A percentile compares a stretch with the other conserved stretches of the same genome.
phyloP scores from a whole-genome alignment of 2,113 vertebrate genomes.

The Rostratula benghalensis region DNA sequence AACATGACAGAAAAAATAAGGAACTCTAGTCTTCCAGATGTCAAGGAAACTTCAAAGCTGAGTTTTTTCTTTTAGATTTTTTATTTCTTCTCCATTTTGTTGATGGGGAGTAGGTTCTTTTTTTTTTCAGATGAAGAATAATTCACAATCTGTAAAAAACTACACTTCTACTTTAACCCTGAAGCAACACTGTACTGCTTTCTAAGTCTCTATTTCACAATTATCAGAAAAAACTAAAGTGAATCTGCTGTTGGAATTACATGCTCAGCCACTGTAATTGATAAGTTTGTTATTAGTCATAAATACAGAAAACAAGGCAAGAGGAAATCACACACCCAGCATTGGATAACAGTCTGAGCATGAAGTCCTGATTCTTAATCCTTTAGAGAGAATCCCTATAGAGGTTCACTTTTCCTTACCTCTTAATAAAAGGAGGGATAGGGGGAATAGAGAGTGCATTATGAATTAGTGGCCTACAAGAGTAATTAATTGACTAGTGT shows the following conservation, averaged over 20 bases:
- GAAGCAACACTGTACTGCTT: neutral
- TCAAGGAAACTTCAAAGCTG: neutral
- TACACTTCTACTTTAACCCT: neutral
- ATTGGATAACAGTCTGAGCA: accelerated
- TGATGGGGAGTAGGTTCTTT: neutral
- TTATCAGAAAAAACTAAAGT: neutral
- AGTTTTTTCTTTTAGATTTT: neutral
- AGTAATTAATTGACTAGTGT: neutral
- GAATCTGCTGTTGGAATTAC: neutral
- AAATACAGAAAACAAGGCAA: neutral
- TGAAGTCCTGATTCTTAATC: neutral
- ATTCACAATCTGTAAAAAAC: neutral
- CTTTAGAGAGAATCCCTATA: neutral
- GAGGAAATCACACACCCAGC: neutral
- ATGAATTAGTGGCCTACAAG: neutral
- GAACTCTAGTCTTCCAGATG: neutral
- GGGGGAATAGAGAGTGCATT: neutral
- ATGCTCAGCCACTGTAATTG: neutral
- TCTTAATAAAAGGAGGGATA: neutral
- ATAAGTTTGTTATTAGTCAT: neutral
- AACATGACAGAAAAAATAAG: neutral
- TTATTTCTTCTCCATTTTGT: neutral
- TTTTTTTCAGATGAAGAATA: neutral
- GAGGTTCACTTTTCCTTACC: neutral
- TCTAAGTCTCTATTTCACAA: neutral